A percentile compares a stretch with the other conserved stretches of the same genome.
Conservation (phyloP, 2,888 invertebrate species). For the Neoascia interrupta region DNA sequence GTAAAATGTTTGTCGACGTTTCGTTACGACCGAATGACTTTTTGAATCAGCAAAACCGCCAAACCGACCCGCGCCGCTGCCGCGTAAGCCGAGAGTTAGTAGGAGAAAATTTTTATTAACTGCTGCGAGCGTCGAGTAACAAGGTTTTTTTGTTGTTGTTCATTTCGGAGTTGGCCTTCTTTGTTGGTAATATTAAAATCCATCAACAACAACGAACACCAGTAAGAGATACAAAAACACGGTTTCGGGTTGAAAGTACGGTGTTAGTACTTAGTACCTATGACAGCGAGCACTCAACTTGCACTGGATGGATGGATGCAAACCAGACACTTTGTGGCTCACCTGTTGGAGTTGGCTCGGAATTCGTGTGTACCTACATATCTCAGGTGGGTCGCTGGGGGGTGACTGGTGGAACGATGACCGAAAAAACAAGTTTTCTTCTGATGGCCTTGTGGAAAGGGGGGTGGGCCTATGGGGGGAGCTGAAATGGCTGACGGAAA, state of each 20-base stretch:
- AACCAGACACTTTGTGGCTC: conserved; percentile 32
- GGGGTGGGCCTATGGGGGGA: not conserved
- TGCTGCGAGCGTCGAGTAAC: conserved; percentile 7
- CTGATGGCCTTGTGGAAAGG: not conserved
- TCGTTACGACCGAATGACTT: conserved; percentile 51
- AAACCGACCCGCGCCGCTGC: conserved; percentile 24
- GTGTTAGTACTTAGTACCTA: conserved; percentile 20
- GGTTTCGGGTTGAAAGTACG: conserved; percentile 12
- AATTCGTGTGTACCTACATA: conserved; percentile 3
- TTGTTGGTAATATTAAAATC: too few species aligned
- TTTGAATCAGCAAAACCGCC: conserved; percentile 41
- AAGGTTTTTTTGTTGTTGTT: too few species aligned
- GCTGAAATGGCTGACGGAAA: conserved; percentile 21
- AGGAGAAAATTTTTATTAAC: too few species aligned
- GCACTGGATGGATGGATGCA: conserved; percentile 39
- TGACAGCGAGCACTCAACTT: conserved; percentile 34
- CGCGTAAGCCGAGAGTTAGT: too few species aligned
- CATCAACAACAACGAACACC: too few species aligned
- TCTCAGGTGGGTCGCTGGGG: conserved; percentile 13
- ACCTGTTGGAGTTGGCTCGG: conserved; percentile 34
- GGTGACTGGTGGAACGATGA: conserved; percentile 20
- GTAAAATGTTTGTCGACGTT: conserved; percentile 1
- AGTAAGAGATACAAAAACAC: too few species aligned
- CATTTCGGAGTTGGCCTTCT: too few species aligned
- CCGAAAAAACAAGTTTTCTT: conserved; percentile 48